Percentiles rank a stretch among this genome's conserved stretches.
These are phyloP conservation scores for Mycalesis mineus DNA, from an alignment of 2,888 invertebrate genomes.

Conservation along the genomic window DNA sequence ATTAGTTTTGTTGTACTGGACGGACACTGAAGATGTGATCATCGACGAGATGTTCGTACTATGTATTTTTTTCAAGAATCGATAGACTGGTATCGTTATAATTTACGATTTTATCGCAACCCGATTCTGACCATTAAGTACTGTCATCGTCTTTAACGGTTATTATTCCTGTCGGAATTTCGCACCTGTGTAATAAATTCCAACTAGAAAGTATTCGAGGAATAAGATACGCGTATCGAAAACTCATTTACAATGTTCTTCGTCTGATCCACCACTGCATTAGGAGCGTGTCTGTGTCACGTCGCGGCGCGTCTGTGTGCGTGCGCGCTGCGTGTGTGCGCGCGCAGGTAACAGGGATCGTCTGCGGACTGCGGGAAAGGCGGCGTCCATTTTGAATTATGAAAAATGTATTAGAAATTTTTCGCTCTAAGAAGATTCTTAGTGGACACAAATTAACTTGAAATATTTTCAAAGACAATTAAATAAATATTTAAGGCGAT, in stretches of 20 bases:
- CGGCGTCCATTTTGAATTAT: constrained; percentile 49
- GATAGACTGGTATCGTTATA: too few species aligned
- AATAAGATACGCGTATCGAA: constrained; percentile 27
- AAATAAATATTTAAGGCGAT: too few species aligned
- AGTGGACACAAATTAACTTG: constrained; percentile 32
- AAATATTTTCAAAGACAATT: too few species aligned
- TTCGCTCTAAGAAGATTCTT: constrained; percentile 65
- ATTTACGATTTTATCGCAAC: too few species aligned
- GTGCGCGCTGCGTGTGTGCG: constrained; percentile 35
- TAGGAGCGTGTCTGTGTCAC: constrained; percentile 65
- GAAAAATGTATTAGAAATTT: constrained; percentile 52
- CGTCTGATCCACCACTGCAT: constrained; percentile 46
- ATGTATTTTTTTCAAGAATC: too few species aligned
- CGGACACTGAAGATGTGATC: too few species aligned
- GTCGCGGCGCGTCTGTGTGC: constrained; percentile 42
- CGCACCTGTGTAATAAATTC: constrained; percentile 6
- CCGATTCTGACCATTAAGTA: too few species aligned
- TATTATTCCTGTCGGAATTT: neutral
- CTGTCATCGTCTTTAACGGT: neutral
- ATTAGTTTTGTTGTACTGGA: too few species aligned
- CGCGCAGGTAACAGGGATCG: constrained; percentile 74
- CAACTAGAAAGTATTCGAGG: constrained; percentile 19
- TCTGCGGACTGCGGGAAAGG: constrained; percentile 53
- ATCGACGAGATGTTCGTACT: too few species aligned
- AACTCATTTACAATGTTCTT: constrained; percentile 51